Conservation (phyloP, 2,113 vertebrate genomes). For the Nyctibius bracteatus region DNA sequence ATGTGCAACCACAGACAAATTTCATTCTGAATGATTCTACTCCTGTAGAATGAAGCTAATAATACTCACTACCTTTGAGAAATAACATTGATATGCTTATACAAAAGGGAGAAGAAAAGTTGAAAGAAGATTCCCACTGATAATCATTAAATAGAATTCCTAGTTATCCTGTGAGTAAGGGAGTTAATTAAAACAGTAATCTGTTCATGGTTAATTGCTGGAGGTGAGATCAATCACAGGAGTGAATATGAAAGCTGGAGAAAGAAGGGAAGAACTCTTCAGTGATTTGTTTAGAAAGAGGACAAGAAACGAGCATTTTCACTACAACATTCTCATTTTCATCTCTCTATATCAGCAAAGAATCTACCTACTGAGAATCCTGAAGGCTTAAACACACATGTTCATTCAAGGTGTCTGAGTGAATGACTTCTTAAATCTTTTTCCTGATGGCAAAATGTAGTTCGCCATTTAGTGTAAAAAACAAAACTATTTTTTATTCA, state of each 20-base stretch:
- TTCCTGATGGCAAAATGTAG: neutral
- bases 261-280: neutral
- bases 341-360: neutral
- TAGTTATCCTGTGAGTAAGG: neutral
- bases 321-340: neutral
- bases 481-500: neutral
- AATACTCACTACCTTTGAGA: neutral
- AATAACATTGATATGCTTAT: neutral
- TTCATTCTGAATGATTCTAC: neutral
- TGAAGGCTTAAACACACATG: neutral
- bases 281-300: neutral
- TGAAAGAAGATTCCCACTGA: neutral
- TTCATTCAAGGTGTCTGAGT: neutral
- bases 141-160: neutral
- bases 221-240: neutral
- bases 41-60: constrained; percentile 7
- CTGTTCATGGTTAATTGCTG: constrained; percentile 21
- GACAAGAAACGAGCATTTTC: neutral
- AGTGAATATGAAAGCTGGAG: neutral
- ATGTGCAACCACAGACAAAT: neutral
- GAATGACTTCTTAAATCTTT: neutral
- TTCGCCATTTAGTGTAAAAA: neutral
- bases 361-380: neutral
- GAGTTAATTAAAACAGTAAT: constrained; percentile 40
- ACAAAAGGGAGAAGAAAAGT: neutral